phyloP scores from a whole-genome alignment of 2,797 vertebrate species.

The Argyrosomus regius region DNA sequence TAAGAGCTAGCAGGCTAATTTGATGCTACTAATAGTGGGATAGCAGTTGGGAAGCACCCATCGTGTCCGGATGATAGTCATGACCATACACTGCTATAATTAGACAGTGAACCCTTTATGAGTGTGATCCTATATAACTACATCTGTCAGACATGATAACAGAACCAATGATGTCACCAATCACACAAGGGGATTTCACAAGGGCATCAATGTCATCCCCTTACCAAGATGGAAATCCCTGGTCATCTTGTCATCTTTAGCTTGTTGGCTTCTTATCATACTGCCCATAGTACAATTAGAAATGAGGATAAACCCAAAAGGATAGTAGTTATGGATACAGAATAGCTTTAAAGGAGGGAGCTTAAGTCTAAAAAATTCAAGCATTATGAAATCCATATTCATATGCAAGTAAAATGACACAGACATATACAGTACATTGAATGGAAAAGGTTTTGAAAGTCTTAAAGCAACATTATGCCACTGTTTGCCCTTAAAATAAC shows the following conservation, averaged over 20 bases:
- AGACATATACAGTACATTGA: constrained; percentile 15
- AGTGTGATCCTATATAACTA: constrained; percentile 58
- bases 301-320: background rate
- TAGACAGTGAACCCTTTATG: constrained; percentile 74
- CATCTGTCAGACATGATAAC: constrained; percentile 63
- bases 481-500: too few species aligned
- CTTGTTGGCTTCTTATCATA: constrained; percentile 10
- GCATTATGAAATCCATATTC: constrained; percentile 10
- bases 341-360: background rate
- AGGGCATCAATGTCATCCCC: constrained; percentile 52
- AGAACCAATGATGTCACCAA: constrained; percentile 55
- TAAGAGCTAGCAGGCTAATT: constrained; percentile 69
- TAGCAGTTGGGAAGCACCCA: constrained; percentile 69
- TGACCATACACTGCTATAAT: constrained; percentile 75
- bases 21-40: constrained; percentile 63
- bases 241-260: constrained; percentile 22
- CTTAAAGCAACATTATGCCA: too few species aligned
- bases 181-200: constrained; percentile 65
- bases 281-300: background rate
- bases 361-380: constrained; percentile 5
- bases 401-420: constrained; percentile 16
- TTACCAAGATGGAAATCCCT: constrained; percentile 49
- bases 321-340: background rate
- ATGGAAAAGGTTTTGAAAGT: too few species aligned
- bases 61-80: constrained; percentile 66